A percentile compares a stretch with the other conserved stretches of the same genome.
These are phyloP conservation scores for Phyllostomus discolor DNA, from an alignment of 2,113 vertebrate genomes.

Conservation along the genomic window DNA sequence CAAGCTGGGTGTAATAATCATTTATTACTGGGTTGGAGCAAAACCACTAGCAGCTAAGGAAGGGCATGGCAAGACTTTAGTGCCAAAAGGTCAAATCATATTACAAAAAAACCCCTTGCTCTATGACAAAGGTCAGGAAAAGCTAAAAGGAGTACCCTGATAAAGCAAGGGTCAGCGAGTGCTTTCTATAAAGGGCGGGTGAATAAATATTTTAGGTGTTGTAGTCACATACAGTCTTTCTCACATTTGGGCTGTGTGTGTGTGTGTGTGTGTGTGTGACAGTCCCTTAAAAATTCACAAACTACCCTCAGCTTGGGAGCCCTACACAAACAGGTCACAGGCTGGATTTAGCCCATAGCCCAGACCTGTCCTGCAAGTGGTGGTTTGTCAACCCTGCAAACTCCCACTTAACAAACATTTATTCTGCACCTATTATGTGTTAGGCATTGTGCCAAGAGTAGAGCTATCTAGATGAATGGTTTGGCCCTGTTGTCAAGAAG, in stretches of 20 bases:
- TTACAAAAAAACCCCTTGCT: not conserved
- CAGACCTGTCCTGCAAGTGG: not conserved
- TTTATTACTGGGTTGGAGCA: not conserved
- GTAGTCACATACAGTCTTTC: not conserved
- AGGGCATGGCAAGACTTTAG: not conserved
- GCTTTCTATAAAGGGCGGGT: not conserved
- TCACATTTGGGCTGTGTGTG: not conserved
- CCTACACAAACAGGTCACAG: not conserved
- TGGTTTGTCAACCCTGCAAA: not conserved
- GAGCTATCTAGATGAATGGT: not conserved
- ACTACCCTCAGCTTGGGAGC: not conserved
- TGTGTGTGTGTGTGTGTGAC: not conserved
- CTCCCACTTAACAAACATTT: not conserved
- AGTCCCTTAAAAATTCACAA: not conserved
- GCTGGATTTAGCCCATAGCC: not conserved
- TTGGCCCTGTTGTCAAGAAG: not conserved
- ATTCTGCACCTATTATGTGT: not conserved
- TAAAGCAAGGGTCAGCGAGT: not conserved
- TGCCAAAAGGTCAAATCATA: not conserved
- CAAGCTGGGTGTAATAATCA: not conserved
- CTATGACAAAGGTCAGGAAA: not conserved
- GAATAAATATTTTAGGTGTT: constrained; percentile 17
- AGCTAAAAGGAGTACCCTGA: not conserved
- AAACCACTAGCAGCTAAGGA: not conserved
- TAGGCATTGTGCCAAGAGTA: not conserved